Base-by-base conservation (phyloP, 2,888 invertebrate species). In the Lochmaea capreae region DNA sequence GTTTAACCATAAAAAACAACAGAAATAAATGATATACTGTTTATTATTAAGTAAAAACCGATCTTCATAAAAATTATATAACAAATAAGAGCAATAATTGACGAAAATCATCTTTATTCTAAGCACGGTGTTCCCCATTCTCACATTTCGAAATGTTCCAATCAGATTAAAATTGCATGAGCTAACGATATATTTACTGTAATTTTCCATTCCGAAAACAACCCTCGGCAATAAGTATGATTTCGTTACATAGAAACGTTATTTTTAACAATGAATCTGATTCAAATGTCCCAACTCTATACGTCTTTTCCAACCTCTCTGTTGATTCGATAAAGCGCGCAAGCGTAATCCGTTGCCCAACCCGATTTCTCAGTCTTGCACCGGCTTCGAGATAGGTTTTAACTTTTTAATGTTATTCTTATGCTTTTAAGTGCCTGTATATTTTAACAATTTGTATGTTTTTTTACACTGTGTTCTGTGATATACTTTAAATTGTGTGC, bases 291-390 rank as follows among this genome's bases (percentile, higher is more conserved):
- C 54, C 54, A 54, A 18, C 54, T 54, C 54, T 54, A 54, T 11
- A 54, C 11, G 16, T 39, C 61, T 33, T 52, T 14, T 16, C 12
- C 39, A 54, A 63, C 52, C 46, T 65, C 46, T 52, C 71, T 71
- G 71, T 71, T 71, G 71, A 71, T 62, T 65, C 65, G 26, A 54
- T 58, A 39, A 12, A 33, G 26, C 22, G 58, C 71, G 71, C 71
- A 71, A 18, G 71, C 71, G 76, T 74, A 74, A 73, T 75, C 49
- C 66, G 11, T 62, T 76, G 81, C 81, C 83, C 83, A 82, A 80
- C 83, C 83, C 82, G 82, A 79, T 76, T 79, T 71, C 69, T 81
- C 81, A 83, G 82, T 83, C 79, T 80, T 80, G 77, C 76, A 81
- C 83, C 83, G 83, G 83, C 82, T 81, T 83, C 72, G 78, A 77